Base-by-base conservation (phyloP, 92 coral and sea anemone species). In the Palythoa grandiflora region DNA sequence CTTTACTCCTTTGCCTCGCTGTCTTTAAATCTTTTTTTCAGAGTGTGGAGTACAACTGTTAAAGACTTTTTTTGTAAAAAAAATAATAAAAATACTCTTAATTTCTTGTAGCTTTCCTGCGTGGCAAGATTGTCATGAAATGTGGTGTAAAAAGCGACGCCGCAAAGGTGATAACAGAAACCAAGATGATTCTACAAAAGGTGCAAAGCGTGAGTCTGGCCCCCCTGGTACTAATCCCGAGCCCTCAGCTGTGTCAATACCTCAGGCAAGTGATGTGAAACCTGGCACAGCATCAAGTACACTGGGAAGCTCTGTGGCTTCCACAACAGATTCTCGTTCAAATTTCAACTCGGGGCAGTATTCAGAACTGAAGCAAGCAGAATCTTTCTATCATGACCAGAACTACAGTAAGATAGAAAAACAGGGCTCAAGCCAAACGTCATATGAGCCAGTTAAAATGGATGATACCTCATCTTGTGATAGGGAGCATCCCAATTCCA, bases 101-200 rank as follows among this genome's bases (percentile, higher is more conserved):
- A 38, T 86, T 16, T 50, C 28, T 76, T 84, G 38, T 77, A 97
- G 99, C 92, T 92, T 97, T 47, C 99, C 99, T 47, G 92, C 95
- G 19, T 97, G 99, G 99, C 99, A 97, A 84, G 99, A 97, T 89
- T 97, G 99, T 73, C 99, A 97, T 71, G 99, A 97, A 84, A 97
- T 97, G 99, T 95, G 98, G 98, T 94, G 99, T 84, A 97, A 97
- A 89, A 97, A 96, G 75, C 89, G 99, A 61, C 93, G 98, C 75
- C 97, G 98, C 63, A 95, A 95, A 71, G 93, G 92, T 39, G 99
- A 95, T 21, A 91, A 90, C 17, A 91, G 89, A 78, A 86, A 17
- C 28, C 78, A 88, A 50, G 98, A 93, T 3, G 98, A 97, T 51
- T 85, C 89, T 19, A 37, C 92, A 21, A 95, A 94, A 71, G 96